Base-by-base conservation (phyloP, 2,888 invertebrate genomes). In the Clistopyga incitator region DNA sequence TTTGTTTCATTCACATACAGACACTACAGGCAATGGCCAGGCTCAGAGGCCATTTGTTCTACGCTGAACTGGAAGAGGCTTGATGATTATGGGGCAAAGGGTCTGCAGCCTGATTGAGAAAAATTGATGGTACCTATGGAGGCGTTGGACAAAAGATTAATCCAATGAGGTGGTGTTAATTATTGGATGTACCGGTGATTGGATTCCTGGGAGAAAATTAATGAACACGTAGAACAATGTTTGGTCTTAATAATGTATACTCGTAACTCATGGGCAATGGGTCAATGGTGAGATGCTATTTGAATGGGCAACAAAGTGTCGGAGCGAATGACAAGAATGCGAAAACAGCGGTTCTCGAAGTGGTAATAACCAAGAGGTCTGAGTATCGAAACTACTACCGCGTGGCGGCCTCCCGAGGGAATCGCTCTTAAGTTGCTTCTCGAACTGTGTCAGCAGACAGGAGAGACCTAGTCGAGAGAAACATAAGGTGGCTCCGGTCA, bases 401-500 rank as follows among this genome's bases (percentile, higher is more conserved):
- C 29, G n/a, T n/a, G 15, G 20, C 23, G n/a, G 8, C 18, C 20
- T 52, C 29, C 38, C 50, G 75, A 34, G 75, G 25, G 61, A 75
- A 64, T 52, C 75, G 29, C 13, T 59, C 23, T 15, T 6, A 64
- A 52, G 64, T 50, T 38, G 18, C 20, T 20, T 59, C 64, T 65
- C 50, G 75, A 78, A 78, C 59, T 81, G 78, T 81, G 78, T 75
- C 81, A 81, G 75, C 78, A 75, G 68, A 75, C 71, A 78, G 72
- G 61, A 29, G 45, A 80, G 75, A 86, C 42, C 80, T 86, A 86
- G 82, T 10, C 29, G 50, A 52, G 74, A 80, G 75, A 85, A 84
- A 81, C 86, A 84, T 70, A 83, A 86, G 84, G 86, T 86, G 84
- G 81, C 78, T 56, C 77, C 74, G 87, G 89, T 88, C 92, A 92